phyloP scores from a whole-genome alignment of 2,113 vertebrate species.

The Proterorhinus semilunaris region DNA sequence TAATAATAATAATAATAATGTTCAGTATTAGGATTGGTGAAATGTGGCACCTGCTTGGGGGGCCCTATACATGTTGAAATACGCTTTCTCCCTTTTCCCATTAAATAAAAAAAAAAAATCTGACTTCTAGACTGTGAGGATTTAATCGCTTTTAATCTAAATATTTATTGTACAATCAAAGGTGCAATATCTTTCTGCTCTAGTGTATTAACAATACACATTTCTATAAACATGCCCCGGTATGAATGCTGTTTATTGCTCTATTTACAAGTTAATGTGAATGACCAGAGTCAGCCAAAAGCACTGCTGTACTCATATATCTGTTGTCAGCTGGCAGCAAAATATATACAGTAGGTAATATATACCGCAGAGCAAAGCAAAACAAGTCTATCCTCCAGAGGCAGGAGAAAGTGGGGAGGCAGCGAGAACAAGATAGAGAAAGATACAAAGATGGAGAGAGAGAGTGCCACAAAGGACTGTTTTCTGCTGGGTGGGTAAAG shows the following conservation, averaged over 20 bases:
- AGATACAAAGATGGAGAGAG: slow-evolving; percentile 28
- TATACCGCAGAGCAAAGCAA: slow-evolving; percentile 66
- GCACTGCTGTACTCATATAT: slow-evolving; percentile 46
- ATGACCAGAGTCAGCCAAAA: slow-evolving; percentile 64
- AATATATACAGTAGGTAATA: slow-evolving; percentile 65
- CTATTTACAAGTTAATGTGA: slow-evolving; percentile 43
- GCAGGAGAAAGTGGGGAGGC: slow-evolving; percentile 49
- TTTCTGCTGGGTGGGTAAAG: slow-evolving; percentile 70
- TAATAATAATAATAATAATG: slow-evolving; percentile 9
- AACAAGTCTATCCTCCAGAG: slow-evolving; percentile 62
- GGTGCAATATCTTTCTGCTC: slow-evolving; percentile 12
- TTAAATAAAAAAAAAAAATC: neutral
- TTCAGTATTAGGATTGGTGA: neutral
- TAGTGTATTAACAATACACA: slow-evolving; percentile 8
- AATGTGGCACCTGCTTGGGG: neutral
- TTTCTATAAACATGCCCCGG: slow-evolving; percentile 38
- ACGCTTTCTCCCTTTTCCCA: too few relatives aligned
- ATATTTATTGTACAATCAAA: slow-evolving; percentile 25
- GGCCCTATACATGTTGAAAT: neutral
- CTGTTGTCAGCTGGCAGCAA: slow-evolving; percentile 48
- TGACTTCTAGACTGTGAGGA: neutral
- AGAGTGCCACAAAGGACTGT: slow-evolving; percentile 49
- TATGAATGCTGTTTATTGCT: slow-evolving; percentile 38
- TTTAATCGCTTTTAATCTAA: slow-evolving; percentile 13
- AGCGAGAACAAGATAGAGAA: slow-evolving; percentile 52